Evolutionary conservation across 2,113 vertebrate genomes (phyloP), one percentile per base, ranked within the genome.

Genomic region (Circaetus cinerascens): DNA sequence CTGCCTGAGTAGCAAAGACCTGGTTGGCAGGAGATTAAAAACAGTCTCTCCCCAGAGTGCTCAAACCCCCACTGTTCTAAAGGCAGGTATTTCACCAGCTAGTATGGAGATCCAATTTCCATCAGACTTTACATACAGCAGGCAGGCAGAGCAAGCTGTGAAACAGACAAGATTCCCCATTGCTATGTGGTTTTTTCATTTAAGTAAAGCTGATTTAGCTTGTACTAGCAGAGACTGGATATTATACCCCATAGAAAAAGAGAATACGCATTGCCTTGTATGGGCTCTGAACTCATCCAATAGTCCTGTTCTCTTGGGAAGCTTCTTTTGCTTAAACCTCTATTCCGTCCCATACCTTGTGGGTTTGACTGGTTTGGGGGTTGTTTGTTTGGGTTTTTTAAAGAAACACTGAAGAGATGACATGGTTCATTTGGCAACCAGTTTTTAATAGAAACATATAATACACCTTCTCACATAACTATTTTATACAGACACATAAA

Each of bases 361-460:
- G 25, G 43, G 41, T 27, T 78, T 38, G 7, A 63, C 10, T 25
- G 5, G 9, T 71, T 64, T 50, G 29, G 14, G 16, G 18, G 5
- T 76, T 51, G 27, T 22, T 23, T 67, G 50, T 51, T 53, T 53
- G 50, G 25, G 11, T 23, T 40, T 80, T 81, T 68, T 9, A 25
- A 79, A 63, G 59, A 55, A 74, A 91, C 7, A 23, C 29, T 40
- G 15, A 84, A 36, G 40, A 75, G 13, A 82, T 50, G 4, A 68
- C 17, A 56, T 12, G 8, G 14, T 69, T 93, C 25, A 46, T 85
- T 85, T 85, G 27, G 20, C 48, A 92, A 84, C 8, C 41, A 59
- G 21, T 41, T 90, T 94, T 97, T 96, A 97, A 90, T 79, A 85
- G 55, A 91, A 95, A 94, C 56, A 69, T 36, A 19, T 25, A 81